Evolutionary conservation across 2,797 vertebrate species (phyloP), one percentile per base, ranked within the genome.

Genomic region (Peromyscus attwateri): DNA sequence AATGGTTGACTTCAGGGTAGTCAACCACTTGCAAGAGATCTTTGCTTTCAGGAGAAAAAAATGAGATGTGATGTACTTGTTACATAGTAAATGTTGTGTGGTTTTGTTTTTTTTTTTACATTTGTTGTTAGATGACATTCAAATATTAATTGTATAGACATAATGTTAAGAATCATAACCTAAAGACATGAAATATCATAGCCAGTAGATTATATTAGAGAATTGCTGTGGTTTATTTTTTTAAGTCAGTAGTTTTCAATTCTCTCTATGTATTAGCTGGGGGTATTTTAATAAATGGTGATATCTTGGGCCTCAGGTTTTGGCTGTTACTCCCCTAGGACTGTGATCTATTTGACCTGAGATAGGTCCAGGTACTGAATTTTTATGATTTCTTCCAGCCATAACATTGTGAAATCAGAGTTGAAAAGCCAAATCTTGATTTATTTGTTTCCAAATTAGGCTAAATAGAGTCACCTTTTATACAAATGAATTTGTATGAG

Each of bases 351-450:
- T 89, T 31, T 85, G 66, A 90, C 3, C 9, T 11, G 43, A 90
- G 13, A 1, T 12, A 25, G 34, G 3, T 10, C 4, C 3, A 73
- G 0, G 11, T 43, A 91, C 64, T 75, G 71, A 87, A 81, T 82
- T 83, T 88, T 77, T 92, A 89, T 79, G 64, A 90, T 37, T 19
- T 90, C 16, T 84, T 29, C 4, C 34, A 2, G 11, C 29, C 81
- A 84, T 75, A 84, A 55, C 68, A 89, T 76, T 95, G 19, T 92
- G 14, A 73, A 94, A 1, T 62, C 27, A 92, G 21, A 66, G 17
- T 90, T 90, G 64, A 81, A 37, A 97, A 95, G 43, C 34, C 12
- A 90, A 68, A 89, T 88, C 29, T 93, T 92, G 40, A 92, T 87
- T 89, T 87, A 37, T 85, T 2, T 87, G 37, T 87, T 95, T 84